phyloP scores from a whole-genome alignment of 1,140 invertebrate genomes.

The Drosophila bifasciata region DNA sequence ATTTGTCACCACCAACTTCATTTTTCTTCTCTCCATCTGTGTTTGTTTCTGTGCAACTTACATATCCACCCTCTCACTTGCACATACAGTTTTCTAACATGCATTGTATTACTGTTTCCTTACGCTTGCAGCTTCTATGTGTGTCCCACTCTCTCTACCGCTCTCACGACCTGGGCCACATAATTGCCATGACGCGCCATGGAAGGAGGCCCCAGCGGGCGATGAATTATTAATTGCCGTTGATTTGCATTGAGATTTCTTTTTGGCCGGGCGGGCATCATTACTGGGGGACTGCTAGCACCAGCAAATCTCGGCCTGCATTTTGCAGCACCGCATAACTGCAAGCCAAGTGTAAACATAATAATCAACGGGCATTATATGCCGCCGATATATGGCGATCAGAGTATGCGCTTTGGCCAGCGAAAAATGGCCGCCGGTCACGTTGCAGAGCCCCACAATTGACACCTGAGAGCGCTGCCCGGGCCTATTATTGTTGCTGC shows the following conservation, averaged over 20 bases:
- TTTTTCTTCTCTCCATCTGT: too few species aligned
- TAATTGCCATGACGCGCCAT: constrained; percentile 68
- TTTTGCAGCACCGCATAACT: constrained; percentile 19
- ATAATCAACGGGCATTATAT: constrained; percentile 76
- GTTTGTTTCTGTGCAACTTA: not conserved
- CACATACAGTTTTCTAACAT: constrained; percentile 21
- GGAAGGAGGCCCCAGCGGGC: constrained; percentile 65
- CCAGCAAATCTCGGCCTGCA: constrained; percentile 40
- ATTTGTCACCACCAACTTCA: not conserved
- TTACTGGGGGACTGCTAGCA: constrained; percentile 45
- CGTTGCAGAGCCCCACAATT: constrained; percentile 66
- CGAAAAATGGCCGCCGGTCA: constrained; percentile 73
- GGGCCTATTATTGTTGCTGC: constrained; percentile 46
- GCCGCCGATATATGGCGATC: constrained; percentile 62
- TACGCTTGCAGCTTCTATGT: constrained; percentile 11
- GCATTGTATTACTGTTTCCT: constrained; percentile 19
- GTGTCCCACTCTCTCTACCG: constrained; percentile 4
- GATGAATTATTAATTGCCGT: constrained; percentile 81
- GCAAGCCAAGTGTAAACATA: constrained; percentile 70
- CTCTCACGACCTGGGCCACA: constrained; percentile 16
- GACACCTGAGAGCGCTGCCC: constrained; percentile 67
- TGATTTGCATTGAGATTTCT: constrained; percentile 80
- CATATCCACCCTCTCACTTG: constrained; percentile 29
- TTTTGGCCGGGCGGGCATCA: constrained; percentile 48
- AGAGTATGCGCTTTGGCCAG: constrained; percentile 59